Base-by-base conservation (phyloP, 2,888 invertebrate genomes). In the Agrochola litura region DNA sequence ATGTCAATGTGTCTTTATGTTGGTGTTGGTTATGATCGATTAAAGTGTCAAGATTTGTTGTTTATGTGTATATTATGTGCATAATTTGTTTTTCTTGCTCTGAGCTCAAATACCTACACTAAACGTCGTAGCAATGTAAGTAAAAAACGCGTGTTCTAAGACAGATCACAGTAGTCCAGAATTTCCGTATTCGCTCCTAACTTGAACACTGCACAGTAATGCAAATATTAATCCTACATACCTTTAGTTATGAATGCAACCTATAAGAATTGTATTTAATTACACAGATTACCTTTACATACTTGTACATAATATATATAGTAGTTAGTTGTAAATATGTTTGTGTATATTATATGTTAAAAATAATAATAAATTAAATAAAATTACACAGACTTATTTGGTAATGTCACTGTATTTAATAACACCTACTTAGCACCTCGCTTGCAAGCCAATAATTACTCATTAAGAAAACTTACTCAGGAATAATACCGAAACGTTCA, bases 1-100 rank as follows among this genome's bases (percentile, higher is more conserved):
- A 89, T 90, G 88, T 89, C 90, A 90, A 83, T 74, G 67, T 69
- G 72, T 19, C 71, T 86, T 76, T 81, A 73, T 82, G 79, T 79
- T 75, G 73, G 74, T 67, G 79, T 79, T 71, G 73, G 73, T 86
- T 77, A 79, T 81, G 84, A 81, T 81, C 82, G 76, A 77, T 82
- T 80, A 69, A 76, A 78, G 77, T 73, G 61, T 81, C 67, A 58
- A 65, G 49, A 72, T 75, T 75, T 76, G n/a, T 68, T 73, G 43
- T 79, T 73, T 71, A 75, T 63, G 56, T 19, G 6, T 66, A 30
- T 30, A 63, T 49, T 84, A 63, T 75, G 49, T 41, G 61, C n/a
- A 37, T 64, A 58, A 58, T 58, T 60, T 43, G 63, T 73, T 63
- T 63, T 81, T 63, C 25, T 72, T 74, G 25, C 9, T 65, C 6